Evolutionary conservation across 1,140 invertebrate genomes (phyloP), one percentile per base, ranked within the genome.

Genomic region (Hydropsyche tenuis): DNA sequence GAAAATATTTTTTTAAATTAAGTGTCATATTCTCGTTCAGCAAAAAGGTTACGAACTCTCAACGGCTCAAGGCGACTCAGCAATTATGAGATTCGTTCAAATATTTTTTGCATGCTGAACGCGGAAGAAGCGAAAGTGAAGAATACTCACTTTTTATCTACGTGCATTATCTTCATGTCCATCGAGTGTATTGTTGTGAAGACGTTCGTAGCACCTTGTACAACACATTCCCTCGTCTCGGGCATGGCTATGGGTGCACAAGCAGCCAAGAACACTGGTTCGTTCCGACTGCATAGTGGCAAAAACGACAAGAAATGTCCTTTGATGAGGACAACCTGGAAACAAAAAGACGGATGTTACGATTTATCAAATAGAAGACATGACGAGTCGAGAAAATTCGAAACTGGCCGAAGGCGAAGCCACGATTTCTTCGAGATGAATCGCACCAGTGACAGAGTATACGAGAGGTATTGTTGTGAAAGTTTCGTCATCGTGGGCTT

Each of bases 161-260:
- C 90, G 84, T 96, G 92, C 70, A 96, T 89, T 83, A 96, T 97
- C 84, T 94, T 95, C 95, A 98, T 97, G 84, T 97, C 96, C 90
- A 97, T 94, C 74, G 93, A 92, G 82, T 98, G 96, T 68, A 97
- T 93, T 53, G 94, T 93, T 78, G 94, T 96, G 85, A 97, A 98
- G 53, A 98, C 94, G 86, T 94, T 94, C 65, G 96, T 97, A 80
- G 94, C 95, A 77, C 95, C 96, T 82, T 95, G 94, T 23, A 96
- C 92, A 63, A 96, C 92, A 84, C 93, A 95, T 84, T 94, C 92
- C 77, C 96, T 89, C 42, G 96, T 96, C 84, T 97, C 96, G 3
- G 96, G 96, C 88, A 96, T 95, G 68, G 96, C 95, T 12, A 98
- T 90, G 11, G 96, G 96, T 14, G 94, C 95, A 84, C 96, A 98